Evolutionary conservation across 2,113 vertebrate species (phyloP), one percentile per base, ranked within the genome.

Genomic region (Carettochelys insculpta): DNA sequence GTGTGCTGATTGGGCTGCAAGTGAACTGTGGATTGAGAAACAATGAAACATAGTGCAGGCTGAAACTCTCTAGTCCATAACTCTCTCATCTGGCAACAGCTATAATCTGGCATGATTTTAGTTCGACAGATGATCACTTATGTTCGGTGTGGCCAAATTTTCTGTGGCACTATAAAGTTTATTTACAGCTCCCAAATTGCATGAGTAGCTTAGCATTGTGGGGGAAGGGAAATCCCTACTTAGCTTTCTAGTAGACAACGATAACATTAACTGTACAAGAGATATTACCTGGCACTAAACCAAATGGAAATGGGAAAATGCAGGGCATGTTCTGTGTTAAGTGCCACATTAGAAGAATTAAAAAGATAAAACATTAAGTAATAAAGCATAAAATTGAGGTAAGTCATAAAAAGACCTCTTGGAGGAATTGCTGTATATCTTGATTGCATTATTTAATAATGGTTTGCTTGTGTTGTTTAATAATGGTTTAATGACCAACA

Each of bases 401-500:
- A 84, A 38, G 75, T 80, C 81, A 68, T 77, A 89, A 84, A 61
- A 79, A 65, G 76, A 83, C 24, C 65, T 76, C 90, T 86, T 7
- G 31, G 77, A 58, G 47, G 88, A 54, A 91, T 96, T 94, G 90
- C 87, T 43, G 8, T 94, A 84, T 1, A 16, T 92, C 76, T 81
- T 95, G 82, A 43, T 83, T 93, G 75, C 43, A 9, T 52, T 92
- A 80, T 87, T 95, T 91, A 91, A 80, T 71, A 75, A 87, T 17
- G 53, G 58, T 91, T 84, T 94, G n/a, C n/a, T 83, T 93, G 75
- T 38, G 8, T 52, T 92, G 77, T 87, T 95, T 91, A 91, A 80
- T 71, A 75, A 87, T 17, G 53, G 58, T 91, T 84, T 94, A 83
- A 92, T 53, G 38, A 14, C 53, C 95, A 94, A 14, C 93, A 90